phyloP scores from a whole-genome alignment of 2,888 invertebrate species.

The Lasioglossum malachurum region DNA sequence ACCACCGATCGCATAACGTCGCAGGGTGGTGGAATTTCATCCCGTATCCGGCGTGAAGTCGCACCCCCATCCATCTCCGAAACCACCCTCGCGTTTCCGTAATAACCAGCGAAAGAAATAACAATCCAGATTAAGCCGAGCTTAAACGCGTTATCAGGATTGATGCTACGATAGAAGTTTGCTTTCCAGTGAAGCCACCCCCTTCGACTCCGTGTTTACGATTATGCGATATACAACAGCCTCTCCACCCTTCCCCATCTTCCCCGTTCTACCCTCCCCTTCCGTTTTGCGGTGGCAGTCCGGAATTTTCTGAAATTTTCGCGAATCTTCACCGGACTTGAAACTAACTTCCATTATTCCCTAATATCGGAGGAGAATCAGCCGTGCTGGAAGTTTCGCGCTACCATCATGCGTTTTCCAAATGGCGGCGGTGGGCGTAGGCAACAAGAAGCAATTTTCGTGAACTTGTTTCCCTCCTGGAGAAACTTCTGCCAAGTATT shows the following conservation, averaged over 20 bases:
- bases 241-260: not conserved
- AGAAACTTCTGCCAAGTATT: not conserved
- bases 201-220: slow-evolving; percentile 23
- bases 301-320: not conserved
- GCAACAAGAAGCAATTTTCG: not conserved
- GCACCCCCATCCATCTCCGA: not conserved
- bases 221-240: slow-evolving; percentile 3
- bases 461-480: not conserved
- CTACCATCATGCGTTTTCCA: not conserved
- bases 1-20: not conserved
- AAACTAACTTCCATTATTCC: slow-evolving; percentile 6
- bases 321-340: not conserved
- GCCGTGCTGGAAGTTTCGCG: not conserved
- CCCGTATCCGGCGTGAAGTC: not conserved
- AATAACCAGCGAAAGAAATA: slow-evolving; percentile 59
- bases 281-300: not conserved
- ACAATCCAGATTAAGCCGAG: slow-evolving; percentile 51
- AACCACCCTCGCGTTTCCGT: not conserved
- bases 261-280: not conserved
- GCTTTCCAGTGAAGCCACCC: slow-evolving; percentile 11
- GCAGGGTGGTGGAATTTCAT: not conserved
- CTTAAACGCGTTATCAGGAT: slow-evolving; percentile 56
- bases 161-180: slow-evolving; percentile 52
- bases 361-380: not conserved
- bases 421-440: not conserved